Conservation (phyloP, 2,113 vertebrate species). For the Python bivittatus region DNA sequence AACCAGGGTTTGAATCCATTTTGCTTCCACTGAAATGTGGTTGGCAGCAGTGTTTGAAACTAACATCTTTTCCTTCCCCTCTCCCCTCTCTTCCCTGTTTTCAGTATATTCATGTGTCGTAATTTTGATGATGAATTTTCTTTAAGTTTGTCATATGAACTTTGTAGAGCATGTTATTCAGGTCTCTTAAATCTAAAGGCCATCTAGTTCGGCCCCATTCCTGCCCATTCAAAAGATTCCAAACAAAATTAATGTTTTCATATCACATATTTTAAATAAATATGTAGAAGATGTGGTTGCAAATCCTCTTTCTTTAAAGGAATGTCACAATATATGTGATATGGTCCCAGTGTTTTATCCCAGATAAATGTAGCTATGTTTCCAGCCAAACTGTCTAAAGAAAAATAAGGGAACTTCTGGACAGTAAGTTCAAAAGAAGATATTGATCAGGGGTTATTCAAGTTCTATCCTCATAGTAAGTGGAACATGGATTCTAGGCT, state of each 20-base stretch:
- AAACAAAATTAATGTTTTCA: background rate
- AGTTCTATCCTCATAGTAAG: too few species aligned
- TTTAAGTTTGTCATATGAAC: background rate
- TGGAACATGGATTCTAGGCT: background rate
- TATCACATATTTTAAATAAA: background rate
- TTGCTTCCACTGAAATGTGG: background rate
- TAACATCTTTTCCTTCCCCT: background rate
- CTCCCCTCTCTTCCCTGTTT: background rate
- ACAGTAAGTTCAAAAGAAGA: background rate
- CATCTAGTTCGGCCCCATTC: background rate
- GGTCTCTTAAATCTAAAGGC: background rate
- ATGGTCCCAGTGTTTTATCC: background rate
- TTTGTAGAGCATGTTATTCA: background rate
- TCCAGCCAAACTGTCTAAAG: background rate
- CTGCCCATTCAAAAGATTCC: background rate
- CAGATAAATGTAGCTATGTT: background rate
- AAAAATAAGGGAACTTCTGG: background rate
- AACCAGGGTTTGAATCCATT: background rate
- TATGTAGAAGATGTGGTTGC: background rate
- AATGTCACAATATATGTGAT: background rate
- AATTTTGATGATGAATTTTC: background rate
- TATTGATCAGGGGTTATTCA: background rate
- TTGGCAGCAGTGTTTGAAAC: background rate
- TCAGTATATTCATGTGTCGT: background rate
- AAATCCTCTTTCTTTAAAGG: background rate